A percentile compares a stretch with the other conserved stretches of the same genome.
phyloP scores from a whole-genome alignment of 2,113 vertebrate species.

The Carassius auratus region DNA sequence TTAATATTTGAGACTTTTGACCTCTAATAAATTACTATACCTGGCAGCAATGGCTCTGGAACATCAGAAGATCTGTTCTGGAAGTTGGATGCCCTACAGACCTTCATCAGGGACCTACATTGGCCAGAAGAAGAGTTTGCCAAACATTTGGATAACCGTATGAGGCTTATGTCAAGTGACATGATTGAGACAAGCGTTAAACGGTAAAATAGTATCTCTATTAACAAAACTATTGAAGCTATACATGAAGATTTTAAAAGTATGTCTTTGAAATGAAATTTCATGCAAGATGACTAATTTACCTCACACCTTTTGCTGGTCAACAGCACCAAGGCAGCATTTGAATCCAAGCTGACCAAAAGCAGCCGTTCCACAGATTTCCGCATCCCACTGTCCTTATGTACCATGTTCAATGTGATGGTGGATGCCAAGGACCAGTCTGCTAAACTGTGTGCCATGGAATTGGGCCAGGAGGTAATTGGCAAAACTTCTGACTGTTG shows the following conservation, averaged over 20 bases:
- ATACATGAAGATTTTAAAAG: neutral
- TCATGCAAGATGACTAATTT: slow-evolving; percentile 14
- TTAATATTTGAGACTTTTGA: slow-evolving; percentile 34
- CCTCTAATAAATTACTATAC: slow-evolving; percentile 68
- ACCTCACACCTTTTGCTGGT: slow-evolving; percentile 48
- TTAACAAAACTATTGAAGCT: slow-evolving; percentile 16
- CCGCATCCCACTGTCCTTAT: slow-evolving; percentile 98
- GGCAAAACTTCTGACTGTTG: slow-evolving; percentile 16
- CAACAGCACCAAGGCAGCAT: slow-evolving; percentile 95
- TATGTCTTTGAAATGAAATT: neutral
- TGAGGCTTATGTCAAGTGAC: slow-evolving; percentile 98
- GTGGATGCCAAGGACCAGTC: slow-evolving; percentile 99
- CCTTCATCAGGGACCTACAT: slow-evolving; percentile 97
- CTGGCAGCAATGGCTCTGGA: slow-evolving; percentile 94
- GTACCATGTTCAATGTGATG: slow-evolving; percentile 99
- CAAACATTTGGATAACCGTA: slow-evolving; percentile 94
- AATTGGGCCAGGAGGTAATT: slow-evolving; percentile 98
- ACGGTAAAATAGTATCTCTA: slow-evolving; percentile 74
- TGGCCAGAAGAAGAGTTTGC: slow-evolving; percentile 99
- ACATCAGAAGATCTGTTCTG: slow-evolving; percentile 98
- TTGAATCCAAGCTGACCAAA: slow-evolving; percentile 98
- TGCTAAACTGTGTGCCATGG: slow-evolving; percentile 98
- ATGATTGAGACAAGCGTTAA: slow-evolving; percentile 99
- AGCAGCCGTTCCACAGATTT: slow-evolving; percentile 99
- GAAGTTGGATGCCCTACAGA: slow-evolving; percentile 98